These are phyloP conservation scores for Cybosia mesomella DNA, from an alignment of 2,888 invertebrate genomes.

Conservation along the genomic window DNA sequence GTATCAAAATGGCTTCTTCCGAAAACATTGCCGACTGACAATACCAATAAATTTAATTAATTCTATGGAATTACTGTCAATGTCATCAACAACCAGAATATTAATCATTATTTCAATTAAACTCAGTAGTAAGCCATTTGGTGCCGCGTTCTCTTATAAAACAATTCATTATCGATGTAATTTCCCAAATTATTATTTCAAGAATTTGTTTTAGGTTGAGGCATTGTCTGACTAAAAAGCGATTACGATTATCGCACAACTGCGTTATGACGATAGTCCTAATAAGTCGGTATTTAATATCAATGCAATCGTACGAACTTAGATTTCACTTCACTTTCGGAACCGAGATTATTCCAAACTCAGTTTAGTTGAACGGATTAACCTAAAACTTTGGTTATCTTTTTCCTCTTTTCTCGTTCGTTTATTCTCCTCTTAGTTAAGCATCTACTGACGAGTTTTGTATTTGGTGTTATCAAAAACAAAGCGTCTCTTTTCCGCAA, in stretches of 20 bases:
- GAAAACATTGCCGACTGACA: constrained; percentile 23
- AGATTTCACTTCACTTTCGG: neutral
- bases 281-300: neutral
- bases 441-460: neutral
- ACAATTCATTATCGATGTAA: constrained; percentile 43
- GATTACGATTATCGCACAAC: neutral
- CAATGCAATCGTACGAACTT: neutral
- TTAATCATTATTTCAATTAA: constrained; percentile 50
- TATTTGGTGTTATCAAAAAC: no score
- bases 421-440: neutral
- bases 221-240: neutral
- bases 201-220: constrained; percentile 24
- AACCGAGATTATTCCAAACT: neutral
- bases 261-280: no score
- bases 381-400: no score
- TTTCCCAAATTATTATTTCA: constrained; percentile 43
- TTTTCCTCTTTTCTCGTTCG: neutral
- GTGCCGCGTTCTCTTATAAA: constrained; percentile 26
- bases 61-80: constrained; percentile 3
- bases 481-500: neutral
- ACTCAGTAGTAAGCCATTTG: constrained; percentile 43
- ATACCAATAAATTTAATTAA: constrained; percentile 15
- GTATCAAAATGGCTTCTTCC: constrained; percentile 7
- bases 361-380: neutral
- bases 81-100: constrained; percentile 29